phyloP scores from a whole-genome alignment of 2,113 vertebrate genomes.

The Orientallactaga bullata region DNA sequence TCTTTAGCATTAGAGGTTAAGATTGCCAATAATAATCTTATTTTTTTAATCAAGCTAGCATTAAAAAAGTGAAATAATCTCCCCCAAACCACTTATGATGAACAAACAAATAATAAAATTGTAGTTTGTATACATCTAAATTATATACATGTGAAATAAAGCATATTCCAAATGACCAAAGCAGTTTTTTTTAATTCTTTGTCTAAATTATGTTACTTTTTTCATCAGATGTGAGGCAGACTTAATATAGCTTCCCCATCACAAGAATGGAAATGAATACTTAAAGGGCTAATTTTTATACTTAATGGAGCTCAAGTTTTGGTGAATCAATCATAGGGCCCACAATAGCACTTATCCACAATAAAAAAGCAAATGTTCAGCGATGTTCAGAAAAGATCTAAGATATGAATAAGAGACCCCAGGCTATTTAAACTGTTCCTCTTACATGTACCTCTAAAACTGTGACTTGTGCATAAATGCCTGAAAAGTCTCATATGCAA shows the following conservation, averaged over 20 bases:
- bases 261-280: not conserved
- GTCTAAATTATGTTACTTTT: not conserved
- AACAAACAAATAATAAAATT: not conserved
- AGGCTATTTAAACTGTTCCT: rapidly evolving
- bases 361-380: not conserved
- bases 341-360: not conserved
- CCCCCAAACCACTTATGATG: not conserved
- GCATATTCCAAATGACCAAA: not conserved
- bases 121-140: not conserved
- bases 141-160: not conserved
- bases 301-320: not conserved
- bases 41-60: not conserved
- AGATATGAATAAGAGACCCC: not conserved
- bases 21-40: not conserved
- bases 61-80: not conserved
- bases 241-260: not conserved
- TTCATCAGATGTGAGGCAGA: not conserved
- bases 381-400: not conserved
- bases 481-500: rapidly evolving
- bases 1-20: not conserved
- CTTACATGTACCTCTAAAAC: not conserved
- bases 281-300: not conserved
- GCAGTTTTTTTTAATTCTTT: not conserved
- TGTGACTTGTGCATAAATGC: too few relatives aligned
- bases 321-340: not conserved